Base-by-base conservation (phyloP, 2,797 vertebrate genomes). In the Poeciliopsis paucimaculata region DNA sequence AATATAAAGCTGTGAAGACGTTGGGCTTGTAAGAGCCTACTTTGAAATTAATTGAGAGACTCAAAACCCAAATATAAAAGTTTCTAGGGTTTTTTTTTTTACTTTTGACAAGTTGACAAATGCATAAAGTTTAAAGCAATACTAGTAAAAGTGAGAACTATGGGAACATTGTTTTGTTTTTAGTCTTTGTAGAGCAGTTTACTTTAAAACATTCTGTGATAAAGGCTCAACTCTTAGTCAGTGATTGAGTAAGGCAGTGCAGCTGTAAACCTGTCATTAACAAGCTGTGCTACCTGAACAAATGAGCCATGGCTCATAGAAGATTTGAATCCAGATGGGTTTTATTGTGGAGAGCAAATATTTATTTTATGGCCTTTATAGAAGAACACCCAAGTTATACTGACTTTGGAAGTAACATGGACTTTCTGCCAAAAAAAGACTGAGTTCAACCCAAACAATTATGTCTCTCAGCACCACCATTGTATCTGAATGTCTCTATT, bases 231-330 rank as follows among this genome's bases (percentile, higher is more conserved):
- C 75, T 83, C 79, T 71, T 51, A 45, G 53, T 82, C 78, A 60
- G 34, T 68, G 71, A 60, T 62, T 77, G 62, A 78, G 64, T 49
- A 77, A 79, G 45, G 26, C 66, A 1, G 78, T 75, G 78, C 81
- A 77, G 70, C 80, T 49, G 60, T 84, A 84, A 88, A 83, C 77
- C 72, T 53, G 43, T 68, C 88, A 84, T 87, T 80, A 84, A 46
- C 57, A 60, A 53, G 62, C 47, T 78, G 81, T 71, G 4, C 51
- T 68, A 74, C 78, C 79, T 73, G 70, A 73, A 76, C 23, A 79
- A 87, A 80, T 84, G 66, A 82, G 82, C 74, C 66, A 0, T 72
- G 70, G 43, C 36, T 84, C 75, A 77, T 70, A 68, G 70, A 75
- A 26, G 0, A 49, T 75, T 71, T 70, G 13, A 74, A 34, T 64